Conservation (phyloP, 2,113 vertebrate species). For the Donacobius atricapilla region DNA sequence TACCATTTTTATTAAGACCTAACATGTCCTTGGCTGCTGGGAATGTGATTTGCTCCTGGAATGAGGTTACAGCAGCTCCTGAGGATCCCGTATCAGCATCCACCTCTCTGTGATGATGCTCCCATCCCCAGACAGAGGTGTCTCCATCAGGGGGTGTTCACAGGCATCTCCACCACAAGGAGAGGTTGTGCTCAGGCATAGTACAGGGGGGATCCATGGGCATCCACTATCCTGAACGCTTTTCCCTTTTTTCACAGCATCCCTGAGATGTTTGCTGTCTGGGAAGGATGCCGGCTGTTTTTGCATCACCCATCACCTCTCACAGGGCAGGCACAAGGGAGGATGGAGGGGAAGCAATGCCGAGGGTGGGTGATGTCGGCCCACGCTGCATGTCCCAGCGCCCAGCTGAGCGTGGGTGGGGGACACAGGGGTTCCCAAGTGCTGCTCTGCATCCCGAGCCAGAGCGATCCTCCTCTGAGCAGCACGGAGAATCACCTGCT, state of each 20-base stretch:
- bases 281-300: not conserved
- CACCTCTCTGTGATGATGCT: not conserved
- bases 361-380: not conserved
- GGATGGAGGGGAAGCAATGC: not conserved
- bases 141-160: not conserved
- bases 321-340: not conserved
- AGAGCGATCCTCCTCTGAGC: not conserved
- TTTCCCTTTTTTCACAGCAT: not conserved
- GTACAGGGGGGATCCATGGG: fast-evolving
- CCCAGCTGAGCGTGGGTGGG: fast-evolving
- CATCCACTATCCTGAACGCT: not conserved
- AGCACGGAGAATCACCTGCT: not conserved
- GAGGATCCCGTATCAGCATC: not conserved
- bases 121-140: not conserved
- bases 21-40: conserved; percentile 38
- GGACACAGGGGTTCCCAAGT: fast-evolving
- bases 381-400: not conserved
- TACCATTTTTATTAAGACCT: conserved; percentile 63
- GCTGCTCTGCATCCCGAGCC: not conserved
- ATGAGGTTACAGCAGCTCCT: conserved; percentile 28
- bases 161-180: not conserved
- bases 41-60: conserved; percentile 52
- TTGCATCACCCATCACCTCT: not conserved
- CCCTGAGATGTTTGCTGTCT: not conserved
- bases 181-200: not conserved